Conservation (phyloP, 2,113 vertebrate species). For the Pogona vitticeps region DNA sequence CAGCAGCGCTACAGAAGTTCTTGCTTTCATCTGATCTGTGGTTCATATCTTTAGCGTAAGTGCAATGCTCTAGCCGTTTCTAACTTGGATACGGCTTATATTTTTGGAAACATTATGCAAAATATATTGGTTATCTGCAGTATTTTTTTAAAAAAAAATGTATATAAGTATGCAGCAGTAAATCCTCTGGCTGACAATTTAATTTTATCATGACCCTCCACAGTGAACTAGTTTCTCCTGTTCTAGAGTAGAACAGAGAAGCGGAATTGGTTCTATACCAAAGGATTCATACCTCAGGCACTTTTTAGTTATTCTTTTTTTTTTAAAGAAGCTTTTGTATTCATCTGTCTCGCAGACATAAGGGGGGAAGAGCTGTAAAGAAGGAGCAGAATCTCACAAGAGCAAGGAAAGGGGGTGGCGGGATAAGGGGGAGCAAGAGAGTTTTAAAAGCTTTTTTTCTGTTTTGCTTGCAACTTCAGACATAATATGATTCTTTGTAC, state of each 20-base stretch:
- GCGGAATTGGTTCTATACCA: neutral
- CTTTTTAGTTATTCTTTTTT: too few relatives aligned
- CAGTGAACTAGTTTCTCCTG: neutral
- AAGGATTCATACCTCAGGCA: neutral
- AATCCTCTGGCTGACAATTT: neutral
- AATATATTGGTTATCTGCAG: neutral
- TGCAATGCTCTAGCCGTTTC: too few relatives aligned
- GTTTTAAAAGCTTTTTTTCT: neutral
- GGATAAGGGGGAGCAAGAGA: neutral
- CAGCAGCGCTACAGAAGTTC: neutral
- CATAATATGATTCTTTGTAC: neutral
- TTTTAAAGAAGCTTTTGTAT: neutral
- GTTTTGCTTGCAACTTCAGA: conserved; percentile 5
- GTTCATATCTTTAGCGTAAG: neutral
- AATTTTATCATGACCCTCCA: neutral
- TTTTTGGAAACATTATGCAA: neutral
- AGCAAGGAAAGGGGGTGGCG: neutral
- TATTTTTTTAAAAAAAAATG: neutral
- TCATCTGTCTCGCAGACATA: neutral
- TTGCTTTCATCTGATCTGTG: neutral
- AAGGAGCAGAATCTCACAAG: too few relatives aligned
- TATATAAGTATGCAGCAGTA: too few relatives aligned
- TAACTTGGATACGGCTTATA: neutral
- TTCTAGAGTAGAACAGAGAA: neutral
- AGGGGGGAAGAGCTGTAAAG: neutral